phyloP scores from a whole-genome alignment of 2,797 vertebrate species.

The Phrynocephalus vlangalii region DNA sequence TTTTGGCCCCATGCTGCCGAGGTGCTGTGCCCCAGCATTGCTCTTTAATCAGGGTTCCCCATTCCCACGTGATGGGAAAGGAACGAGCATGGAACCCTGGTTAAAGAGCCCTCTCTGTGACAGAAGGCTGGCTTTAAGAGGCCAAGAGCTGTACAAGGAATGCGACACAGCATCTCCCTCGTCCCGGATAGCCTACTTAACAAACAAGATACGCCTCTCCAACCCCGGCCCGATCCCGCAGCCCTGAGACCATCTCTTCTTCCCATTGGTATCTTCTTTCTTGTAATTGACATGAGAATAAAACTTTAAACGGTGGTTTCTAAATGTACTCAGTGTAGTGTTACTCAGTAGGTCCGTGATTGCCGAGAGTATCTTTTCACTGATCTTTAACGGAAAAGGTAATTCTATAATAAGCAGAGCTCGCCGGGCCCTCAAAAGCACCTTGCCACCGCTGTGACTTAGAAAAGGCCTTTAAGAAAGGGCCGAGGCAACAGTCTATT shows the following conservation, averaged over 20 bases:
- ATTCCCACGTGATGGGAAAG: too few species aligned
- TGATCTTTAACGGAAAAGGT: neutral
- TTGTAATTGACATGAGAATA: conserved; percentile 16
- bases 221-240: neutral
- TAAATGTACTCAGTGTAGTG: conserved; percentile 15
- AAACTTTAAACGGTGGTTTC: conserved; percentile 17
- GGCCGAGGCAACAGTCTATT: neutral
- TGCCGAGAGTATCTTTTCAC: neutral
- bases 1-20: neutral
- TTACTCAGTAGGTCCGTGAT: neutral
- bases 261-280: conserved; percentile 40
- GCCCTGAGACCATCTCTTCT: conserved; percentile 25
- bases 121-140: neutral
- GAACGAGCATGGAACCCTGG: neutral
- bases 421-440: accelerated
- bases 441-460: neutral
- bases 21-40: neutral
- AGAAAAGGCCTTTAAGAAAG: neutral
- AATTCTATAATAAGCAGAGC: neutral
- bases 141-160: neutral
- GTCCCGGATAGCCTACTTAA: too few species aligned
- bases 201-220: neutral
- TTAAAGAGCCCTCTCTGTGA: neutral
- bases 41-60: too few species aligned
- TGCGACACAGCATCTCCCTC: neutral